phyloP scores from a whole-genome alignment of 2,888 invertebrate species.

The Tridacna gigas region DNA sequence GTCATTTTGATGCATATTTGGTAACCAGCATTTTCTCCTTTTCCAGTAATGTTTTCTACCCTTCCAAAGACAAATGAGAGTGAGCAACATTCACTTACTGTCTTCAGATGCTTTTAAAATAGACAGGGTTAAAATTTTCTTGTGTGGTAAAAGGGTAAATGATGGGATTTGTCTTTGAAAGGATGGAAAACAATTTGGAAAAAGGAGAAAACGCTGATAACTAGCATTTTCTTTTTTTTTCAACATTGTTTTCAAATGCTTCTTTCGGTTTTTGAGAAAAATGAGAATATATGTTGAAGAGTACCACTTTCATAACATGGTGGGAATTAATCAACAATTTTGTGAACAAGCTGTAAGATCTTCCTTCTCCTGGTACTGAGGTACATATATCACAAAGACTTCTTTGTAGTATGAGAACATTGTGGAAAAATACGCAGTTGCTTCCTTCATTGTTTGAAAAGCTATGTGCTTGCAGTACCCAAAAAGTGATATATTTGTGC shows the following conservation, averaged over 20 bases:
- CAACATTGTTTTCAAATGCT: not conserved
- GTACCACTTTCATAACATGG: too few species aligned
- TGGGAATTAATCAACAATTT: too few species aligned
- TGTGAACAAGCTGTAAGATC: too few species aligned
- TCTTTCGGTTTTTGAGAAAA: not conserved
- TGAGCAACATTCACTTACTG: not conserved
- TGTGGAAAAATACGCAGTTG: too few species aligned
- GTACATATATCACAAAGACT: too few species aligned
- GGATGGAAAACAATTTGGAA: not conserved
- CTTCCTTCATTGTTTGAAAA: too few species aligned
- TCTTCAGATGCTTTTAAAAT: not conserved
- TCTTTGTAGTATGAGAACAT: too few species aligned
- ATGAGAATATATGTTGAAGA: too few species aligned
- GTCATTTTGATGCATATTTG: not conserved
- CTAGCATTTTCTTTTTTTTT: not conserved
- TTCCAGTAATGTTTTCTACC: not conserved
- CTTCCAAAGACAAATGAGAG: not conserved
- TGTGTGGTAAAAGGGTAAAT: not conserved
- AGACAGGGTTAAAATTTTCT: not conserved
- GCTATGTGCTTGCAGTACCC: too few species aligned
- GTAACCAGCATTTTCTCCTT: conserved; percentile 1
- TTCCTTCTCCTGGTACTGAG: too few species aligned
- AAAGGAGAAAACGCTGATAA: not conserved
- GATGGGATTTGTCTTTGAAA: not conserved
- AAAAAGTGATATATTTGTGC: too few species aligned